A percentile compares a stretch with the other conserved stretches of the same genome.
phyloP scores from a whole-genome alignment of 2,113 vertebrate species.

The Lichenostomus cassidix region DNA sequence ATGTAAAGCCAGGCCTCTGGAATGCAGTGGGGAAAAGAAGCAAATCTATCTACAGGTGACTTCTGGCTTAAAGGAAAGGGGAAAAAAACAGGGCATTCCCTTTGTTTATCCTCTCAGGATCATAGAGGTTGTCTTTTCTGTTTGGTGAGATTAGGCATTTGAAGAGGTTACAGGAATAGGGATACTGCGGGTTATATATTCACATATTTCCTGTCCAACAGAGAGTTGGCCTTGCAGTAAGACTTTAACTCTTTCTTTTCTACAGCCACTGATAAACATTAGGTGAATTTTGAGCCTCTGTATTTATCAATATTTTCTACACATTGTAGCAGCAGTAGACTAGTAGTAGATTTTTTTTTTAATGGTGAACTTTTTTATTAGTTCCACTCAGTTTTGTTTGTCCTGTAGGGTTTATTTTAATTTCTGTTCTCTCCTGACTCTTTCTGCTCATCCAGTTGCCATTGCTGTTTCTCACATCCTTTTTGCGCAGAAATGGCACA shows the following conservation, averaged over 20 bases:
- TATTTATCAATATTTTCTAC: neutral
- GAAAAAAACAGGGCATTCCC: neutral
- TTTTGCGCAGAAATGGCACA: neutral
- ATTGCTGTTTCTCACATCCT: neutral
- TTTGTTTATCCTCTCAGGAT: slow-evolving; percentile 13
- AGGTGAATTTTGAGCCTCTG: neutral
- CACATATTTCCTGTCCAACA: neutral
- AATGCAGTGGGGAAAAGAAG: neutral
- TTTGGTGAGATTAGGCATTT: neutral
- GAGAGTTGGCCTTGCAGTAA: neutral
- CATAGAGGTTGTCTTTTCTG: neutral
- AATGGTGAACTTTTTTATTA: neutral
- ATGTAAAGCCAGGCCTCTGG: neutral
- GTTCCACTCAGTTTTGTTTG: neutral
- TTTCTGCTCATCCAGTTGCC: neutral
- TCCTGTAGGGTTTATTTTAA: neutral
- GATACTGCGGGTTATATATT: neutral
- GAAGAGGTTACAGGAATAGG: neutral
- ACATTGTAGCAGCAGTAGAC: neutral
- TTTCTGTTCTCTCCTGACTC: neutral
- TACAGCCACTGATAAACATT: neutral
- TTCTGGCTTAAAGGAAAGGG: neutral
- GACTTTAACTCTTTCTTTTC: slow-evolving; percentile 2
- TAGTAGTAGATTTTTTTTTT: neutral
- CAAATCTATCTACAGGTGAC: neutral